phyloP scores from a whole-genome alignment of 2,113 vertebrate species.

The Onychostruthus taczanowskii region DNA sequence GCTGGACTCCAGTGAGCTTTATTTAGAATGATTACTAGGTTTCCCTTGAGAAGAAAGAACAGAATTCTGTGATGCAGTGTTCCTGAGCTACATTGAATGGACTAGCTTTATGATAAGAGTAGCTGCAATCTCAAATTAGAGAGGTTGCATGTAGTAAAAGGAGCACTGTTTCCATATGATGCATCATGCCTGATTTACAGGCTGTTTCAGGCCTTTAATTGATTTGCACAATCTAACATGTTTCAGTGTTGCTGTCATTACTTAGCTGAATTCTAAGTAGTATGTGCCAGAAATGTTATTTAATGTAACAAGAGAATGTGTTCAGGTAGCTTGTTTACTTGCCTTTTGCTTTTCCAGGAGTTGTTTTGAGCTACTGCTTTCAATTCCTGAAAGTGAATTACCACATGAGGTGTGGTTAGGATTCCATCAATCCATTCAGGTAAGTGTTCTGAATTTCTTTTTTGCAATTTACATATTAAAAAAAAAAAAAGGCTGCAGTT shows the following conservation, averaged over 20 bases:
- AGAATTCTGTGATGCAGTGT: neutral
- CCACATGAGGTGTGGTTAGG: constrained; percentile 88
- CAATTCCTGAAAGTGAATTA: constrained; percentile 92
- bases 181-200: neutral
- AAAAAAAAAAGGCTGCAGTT: neutral
- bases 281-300: neutral
- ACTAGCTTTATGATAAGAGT: neutral
- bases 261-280: neutral
- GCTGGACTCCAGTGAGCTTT: neutral
- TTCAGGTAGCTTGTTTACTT: constrained; percentile 39
- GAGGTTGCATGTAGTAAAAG: neutral
- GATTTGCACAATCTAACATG: neutral
- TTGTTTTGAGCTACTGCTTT: constrained; percentile 96
- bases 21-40: neutral
- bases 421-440: constrained; percentile 92
- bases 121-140: neutral
- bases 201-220: neutral
- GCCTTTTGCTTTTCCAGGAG: constrained; percentile 81
- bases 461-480: neutral
- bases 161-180: neutral
- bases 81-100: neutral
- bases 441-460: constrained; percentile 56
- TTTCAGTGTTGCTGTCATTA: neutral
- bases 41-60: neutral
- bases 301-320: neutral